phyloP scores from a whole-genome alignment of 2,797 vertebrate species.

The Lithobates sylvaticus region DNA sequence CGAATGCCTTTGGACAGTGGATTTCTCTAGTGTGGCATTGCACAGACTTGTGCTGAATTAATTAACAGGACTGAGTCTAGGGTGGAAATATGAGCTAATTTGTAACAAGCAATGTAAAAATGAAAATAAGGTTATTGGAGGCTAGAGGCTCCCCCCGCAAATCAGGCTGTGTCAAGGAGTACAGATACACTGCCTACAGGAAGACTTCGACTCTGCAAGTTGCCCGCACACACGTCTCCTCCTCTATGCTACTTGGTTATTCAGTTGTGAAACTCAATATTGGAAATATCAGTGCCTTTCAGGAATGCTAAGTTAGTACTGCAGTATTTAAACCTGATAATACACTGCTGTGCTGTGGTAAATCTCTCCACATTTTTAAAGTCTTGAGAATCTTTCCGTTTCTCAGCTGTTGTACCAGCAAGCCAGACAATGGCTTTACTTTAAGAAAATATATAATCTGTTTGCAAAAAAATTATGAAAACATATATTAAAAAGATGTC shows the following conservation, averaged over 20 bases:
- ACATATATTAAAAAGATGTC: neutral
- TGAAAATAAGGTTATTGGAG: slow-evolving; percentile 55
- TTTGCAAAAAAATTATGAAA: neutral
- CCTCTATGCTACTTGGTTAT: slow-evolving; percentile 27
- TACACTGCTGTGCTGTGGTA: neutral
- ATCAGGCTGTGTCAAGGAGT: slow-evolving; percentile 35
- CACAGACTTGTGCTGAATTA: slow-evolving; percentile 52
- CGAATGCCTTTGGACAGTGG: slow-evolving; percentile 59
- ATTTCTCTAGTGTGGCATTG: slow-evolving; percentile 48
- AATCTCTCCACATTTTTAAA: slow-evolving; percentile 12
- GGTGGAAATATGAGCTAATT: slow-evolving; percentile 52
- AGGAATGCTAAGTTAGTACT: slow-evolving; percentile 23
- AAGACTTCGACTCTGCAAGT: slow-evolving; percentile 22
- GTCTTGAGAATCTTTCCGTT: neutral
- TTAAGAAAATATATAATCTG: neutral
- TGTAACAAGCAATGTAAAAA: slow-evolving; percentile 49
- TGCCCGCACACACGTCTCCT: slow-evolving; percentile 17
- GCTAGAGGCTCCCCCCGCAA: slow-evolving; percentile 48
- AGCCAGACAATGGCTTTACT: neutral
- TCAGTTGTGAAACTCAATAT: slow-evolving; percentile 39
- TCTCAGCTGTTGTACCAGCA: neutral
- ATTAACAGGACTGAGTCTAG: slow-evolving; percentile 46
- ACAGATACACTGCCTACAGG: slow-evolving; percentile 41
- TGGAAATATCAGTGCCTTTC: slow-evolving; percentile 44
- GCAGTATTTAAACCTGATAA: neutral